Base-by-base conservation (phyloP, 2,113 vertebrate genomes). In the Myiozetetes cayanensis region DNA sequence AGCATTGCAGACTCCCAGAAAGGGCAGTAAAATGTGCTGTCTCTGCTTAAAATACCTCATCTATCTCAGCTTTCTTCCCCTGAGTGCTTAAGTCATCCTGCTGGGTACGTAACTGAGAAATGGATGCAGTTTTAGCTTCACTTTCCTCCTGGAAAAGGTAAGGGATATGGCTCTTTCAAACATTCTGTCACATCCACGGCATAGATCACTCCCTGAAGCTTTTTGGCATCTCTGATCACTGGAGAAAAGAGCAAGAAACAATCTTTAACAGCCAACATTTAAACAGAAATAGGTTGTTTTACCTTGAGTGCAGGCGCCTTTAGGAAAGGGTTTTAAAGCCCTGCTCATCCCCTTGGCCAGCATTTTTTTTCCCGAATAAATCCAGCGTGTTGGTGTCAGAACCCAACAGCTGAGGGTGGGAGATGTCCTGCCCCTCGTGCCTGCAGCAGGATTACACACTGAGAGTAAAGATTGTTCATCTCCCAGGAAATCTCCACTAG, bases 21-120 rank as follows among this genome's bases (percentile, higher is more conserved):
- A 43, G 66, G 79, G 55, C 74, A 46, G 52, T 35, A n/a, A 79
- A 84, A 73, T 53, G 35, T 77, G 35, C 61, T 94, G 0, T 84
- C 90, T 88, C 79, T 88, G 82, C 90, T 88, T 93, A 62, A 92
- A 80, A 91, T 91, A 74, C 73, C 82, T 94, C 56, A 27, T 92
- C 72, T 61, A 8, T 84, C 93, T 80, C 13, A 0, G 9, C 74
- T 87, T 81, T 73, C 83, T 72, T 82, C 65, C 79, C 68, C 35
- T 41, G 83, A 68, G 73, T 65, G 80, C 88, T 84, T 70, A 63
- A 87, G 70, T 92, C 87, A 87, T 85, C 76, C 85, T 78, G 39
- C 82, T 77, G 90, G 55, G 14, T 49, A 41, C 0, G 5, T 63
- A 74, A 41, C 5, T 85, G 92, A 94, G 66, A 90, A 71, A 93